Percentiles rank a stretch among this genome's conserved stretches.
Conservation (phyloP, 2,113 vertebrate species). For the Triplophysa siluroides region DNA sequence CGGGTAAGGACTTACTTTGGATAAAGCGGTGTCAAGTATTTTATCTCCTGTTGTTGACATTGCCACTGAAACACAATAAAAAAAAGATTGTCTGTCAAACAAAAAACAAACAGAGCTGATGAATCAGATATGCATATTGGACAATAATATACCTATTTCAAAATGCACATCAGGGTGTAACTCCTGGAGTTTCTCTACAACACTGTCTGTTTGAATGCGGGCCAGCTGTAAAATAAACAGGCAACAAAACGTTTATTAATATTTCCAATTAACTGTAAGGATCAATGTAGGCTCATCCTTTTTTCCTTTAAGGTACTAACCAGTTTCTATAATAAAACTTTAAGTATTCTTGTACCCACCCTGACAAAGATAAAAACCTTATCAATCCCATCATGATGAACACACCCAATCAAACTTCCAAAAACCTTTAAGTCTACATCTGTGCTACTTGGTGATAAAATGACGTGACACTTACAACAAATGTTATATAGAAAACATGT, state of each 20-base stretch:
- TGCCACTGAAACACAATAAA: slow-evolving; percentile 77
- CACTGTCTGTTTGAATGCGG: slow-evolving; percentile 81
- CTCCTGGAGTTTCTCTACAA: slow-evolving; percentile 72
- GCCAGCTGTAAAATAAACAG: slow-evolving; percentile 73
- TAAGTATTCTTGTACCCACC: background rate
- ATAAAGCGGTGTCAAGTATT: slow-evolving; percentile 95
- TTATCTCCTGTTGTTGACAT: slow-evolving; percentile 96
- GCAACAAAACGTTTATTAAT: background rate
- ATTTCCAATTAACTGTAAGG: background rate
- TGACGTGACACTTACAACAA: no score
- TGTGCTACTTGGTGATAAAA: background rate
- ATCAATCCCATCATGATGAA: slow-evolving; percentile 8
- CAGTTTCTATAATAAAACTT: background rate
- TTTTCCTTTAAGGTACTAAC: background rate
- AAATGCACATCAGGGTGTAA: slow-evolving; percentile 73
- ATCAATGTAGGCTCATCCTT: background rate
- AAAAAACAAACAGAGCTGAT: background rate
- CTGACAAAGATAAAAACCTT: slow-evolving; percentile 19
- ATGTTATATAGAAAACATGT: background rate
- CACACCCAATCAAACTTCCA: slow-evolving; percentile 12
- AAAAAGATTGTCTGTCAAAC: background rate
- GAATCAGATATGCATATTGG: background rate
- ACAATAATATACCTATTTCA: slow-evolving; percentile 74
- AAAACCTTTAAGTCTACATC: background rate
- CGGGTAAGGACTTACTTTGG: slow-evolving; percentile 80